Conservation (phyloP, 2,888 invertebrate species). For the Tricholauxania praeusta region DNA sequence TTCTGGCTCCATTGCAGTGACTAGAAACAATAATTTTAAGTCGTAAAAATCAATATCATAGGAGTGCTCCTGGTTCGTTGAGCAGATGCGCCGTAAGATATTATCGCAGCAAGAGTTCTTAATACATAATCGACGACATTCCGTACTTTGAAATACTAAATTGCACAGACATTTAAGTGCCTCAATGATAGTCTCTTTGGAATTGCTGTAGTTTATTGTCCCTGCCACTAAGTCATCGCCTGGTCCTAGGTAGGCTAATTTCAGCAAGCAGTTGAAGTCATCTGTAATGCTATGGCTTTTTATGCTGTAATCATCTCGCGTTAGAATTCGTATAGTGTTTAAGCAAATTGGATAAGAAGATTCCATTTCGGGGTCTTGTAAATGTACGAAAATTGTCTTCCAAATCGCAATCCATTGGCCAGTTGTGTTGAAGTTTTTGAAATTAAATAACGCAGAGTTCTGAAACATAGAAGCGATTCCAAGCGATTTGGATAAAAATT, state of each 20-base stretch:
- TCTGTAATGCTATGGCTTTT: constrained; percentile 75
- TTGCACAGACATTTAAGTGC: constrained; percentile 92
- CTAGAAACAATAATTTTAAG: constrained; percentile 87
- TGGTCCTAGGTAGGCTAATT: constrained; percentile 74
- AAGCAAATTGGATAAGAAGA: constrained; percentile 58
- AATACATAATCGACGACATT: constrained; percentile 73
- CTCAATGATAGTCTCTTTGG: constrained; percentile 71
- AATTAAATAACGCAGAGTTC: constrained; percentile 64
- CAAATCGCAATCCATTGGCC: constrained; percentile 66
- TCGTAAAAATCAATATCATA: constrained; percentile 81
- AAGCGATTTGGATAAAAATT: not conserved
- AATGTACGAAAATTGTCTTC: constrained; percentile 61
- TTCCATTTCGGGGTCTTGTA: constrained; percentile 56
- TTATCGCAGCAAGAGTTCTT: constrained; percentile 77
- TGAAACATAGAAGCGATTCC: constrained; percentile 43
- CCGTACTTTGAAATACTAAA: constrained; percentile 81
- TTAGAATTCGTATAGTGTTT: constrained; percentile 69
- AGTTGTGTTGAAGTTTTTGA: constrained; percentile 61
- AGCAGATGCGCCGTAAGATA: constrained; percentile 77
- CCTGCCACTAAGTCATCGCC: constrained; percentile 55
- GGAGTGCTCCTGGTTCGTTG: constrained; percentile 53
- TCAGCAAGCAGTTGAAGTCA: constrained; percentile 77
- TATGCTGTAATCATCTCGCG: constrained; percentile 82
- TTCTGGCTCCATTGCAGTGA: constrained; percentile 84
- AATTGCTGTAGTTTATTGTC: constrained; percentile 35